Evolutionary conservation across 2,888 invertebrate species (phyloP).

Genomic region (Leptinotarsa haldemani): DNA sequence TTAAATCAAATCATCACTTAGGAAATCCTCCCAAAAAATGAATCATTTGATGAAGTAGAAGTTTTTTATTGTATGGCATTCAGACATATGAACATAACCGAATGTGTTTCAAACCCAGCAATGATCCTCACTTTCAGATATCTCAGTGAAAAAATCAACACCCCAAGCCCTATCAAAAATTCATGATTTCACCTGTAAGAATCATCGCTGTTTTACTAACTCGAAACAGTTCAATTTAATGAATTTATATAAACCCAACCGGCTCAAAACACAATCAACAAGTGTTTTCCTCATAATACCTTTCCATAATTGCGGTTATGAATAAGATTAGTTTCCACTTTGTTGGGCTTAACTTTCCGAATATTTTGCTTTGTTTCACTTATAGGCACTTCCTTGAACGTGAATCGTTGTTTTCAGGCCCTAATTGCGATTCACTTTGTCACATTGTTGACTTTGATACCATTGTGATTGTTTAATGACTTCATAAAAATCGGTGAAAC

Average conservation of each 20-base stretch:
- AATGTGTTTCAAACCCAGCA: too few species aligned
- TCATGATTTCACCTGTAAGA: background rate
- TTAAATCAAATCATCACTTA: too few species aligned
- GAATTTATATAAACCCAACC: conserved; percentile 22
- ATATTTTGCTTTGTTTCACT: conserved; percentile 58
- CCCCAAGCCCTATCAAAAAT: too few species aligned
- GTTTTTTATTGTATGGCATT: too few species aligned
- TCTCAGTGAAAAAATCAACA: too few species aligned
- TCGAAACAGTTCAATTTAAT: background rate
- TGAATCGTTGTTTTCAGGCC: conserved; percentile 35
- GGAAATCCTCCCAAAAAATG: too few species aligned
- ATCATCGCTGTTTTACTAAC: background rate
- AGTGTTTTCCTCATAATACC: conserved; percentile 55
- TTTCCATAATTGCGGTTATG: conserved; percentile 58
- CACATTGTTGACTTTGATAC: conserved; percentile 28
- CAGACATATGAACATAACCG: too few species aligned
- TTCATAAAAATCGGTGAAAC: conserved; percentile 13
- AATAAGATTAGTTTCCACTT: conserved; percentile 61
- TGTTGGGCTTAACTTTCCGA: conserved; percentile 56
- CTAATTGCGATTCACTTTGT: conserved; percentile 40
- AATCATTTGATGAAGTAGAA: too few species aligned
- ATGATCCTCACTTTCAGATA: too few species aligned
- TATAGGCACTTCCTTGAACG: conserved; percentile 41
- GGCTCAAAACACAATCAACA: conserved; percentile 50
- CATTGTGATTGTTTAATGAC: conserved; percentile 34